phyloP scores from a whole-genome alignment of 2,888 invertebrate genomes.

The Sphaerophoria taeniata region DNA sequence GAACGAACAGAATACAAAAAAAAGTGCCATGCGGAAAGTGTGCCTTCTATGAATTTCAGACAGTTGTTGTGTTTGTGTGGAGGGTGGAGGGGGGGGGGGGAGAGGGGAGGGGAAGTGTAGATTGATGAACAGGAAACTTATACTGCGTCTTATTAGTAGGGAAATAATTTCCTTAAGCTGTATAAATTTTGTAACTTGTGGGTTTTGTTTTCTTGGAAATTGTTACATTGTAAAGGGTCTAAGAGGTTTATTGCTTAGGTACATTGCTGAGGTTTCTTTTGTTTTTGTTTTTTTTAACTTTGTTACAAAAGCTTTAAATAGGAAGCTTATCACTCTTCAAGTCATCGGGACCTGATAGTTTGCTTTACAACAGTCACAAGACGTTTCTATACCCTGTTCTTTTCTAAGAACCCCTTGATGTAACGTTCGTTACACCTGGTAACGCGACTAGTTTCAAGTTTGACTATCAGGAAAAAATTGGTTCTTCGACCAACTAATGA shows the following conservation, averaged over 20 bases:
- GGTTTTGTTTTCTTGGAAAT: slow-evolving; percentile 17
- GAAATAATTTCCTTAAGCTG: slow-evolving; percentile 60
- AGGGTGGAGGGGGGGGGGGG: not conserved
- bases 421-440: too few species aligned
- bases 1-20: not conserved
- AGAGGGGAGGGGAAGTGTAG: slow-evolving; percentile 19
- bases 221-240: slow-evolving; percentile 24
- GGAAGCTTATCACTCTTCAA: too few species aligned
- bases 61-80: not conserved
- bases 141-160: slow-evolving; percentile 64
- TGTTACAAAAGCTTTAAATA: too few species aligned
- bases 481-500: too few species aligned
- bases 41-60: not conserved
- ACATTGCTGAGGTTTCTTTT: too few species aligned
- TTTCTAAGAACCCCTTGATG: too few species aligned
- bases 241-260: not conserved
- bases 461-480: too few species aligned
- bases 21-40: slow-evolving; percentile 23
- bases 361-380: too few species aligned
- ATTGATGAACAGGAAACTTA: slow-evolving; percentile 69
- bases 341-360: too few species aligned
- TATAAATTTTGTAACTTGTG: slow-evolving; percentile 12
- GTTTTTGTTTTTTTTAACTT: too few species aligned
- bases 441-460: too few species aligned
- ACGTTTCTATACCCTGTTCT: too few species aligned